Conservation (phyloP, 2,888 invertebrate species). For the Chirona hameri region DNA sequence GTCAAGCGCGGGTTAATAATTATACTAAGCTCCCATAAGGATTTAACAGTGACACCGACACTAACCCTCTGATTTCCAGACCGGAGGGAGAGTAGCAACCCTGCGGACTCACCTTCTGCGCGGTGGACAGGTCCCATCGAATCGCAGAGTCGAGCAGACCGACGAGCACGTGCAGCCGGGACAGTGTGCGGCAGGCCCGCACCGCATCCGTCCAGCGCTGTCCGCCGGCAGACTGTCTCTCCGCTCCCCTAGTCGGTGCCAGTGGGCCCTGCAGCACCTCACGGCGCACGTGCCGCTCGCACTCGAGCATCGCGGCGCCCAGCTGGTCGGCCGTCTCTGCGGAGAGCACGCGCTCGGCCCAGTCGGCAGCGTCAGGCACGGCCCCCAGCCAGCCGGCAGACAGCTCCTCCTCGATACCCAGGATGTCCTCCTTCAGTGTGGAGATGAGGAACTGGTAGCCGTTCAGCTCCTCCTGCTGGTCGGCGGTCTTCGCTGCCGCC, state of each 20-base stretch:
- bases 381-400: conserved; percentile 49
- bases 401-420: conserved; percentile 42
- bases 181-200: conserved; percentile 44
- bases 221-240: neutral
- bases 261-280: conserved; percentile 40
- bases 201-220: conserved; percentile 46
- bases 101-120: conserved; percentile 46
- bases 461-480: neutral
- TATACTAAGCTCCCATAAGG: too few species aligned
- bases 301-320: conserved; percentile 41
- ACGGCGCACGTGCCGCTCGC: conserved; percentile 39
- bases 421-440: conserved; percentile 38
- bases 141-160: conserved; percentile 48
- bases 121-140: conserved; percentile 50
- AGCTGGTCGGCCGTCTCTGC: conserved; percentile 43
- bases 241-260: conserved; percentile 30
- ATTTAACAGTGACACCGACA: too few species aligned
- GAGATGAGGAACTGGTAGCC: conserved; percentile 32
- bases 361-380: conserved; percentile 45
- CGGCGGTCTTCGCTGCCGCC: neutral
- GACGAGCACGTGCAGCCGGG: conserved; percentile 47
- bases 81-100: too few species aligned
- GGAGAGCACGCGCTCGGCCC: conserved; percentile 44
- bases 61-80: too few species aligned
- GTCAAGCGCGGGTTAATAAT: too few species aligned